Evolutionary conservation across 2,888 invertebrate genomes (phyloP).

Genomic region (Lasius platythorax): DNA sequence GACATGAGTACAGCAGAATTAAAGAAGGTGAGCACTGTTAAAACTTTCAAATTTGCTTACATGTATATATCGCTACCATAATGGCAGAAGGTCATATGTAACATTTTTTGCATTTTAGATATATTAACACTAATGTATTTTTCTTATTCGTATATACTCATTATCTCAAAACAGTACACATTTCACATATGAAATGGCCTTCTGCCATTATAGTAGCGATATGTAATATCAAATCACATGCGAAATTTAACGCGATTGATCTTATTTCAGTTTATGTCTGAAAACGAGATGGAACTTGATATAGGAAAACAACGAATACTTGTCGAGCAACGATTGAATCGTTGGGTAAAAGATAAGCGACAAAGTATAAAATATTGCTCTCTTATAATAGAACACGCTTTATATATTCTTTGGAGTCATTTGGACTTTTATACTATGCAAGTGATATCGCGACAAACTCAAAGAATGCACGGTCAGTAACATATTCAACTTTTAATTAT

Average conservation of each 20-base stretch:
- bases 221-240: neutral
- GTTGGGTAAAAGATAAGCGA: constrained; percentile 87
- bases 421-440: constrained; percentile 90
- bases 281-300: constrained; percentile 83
- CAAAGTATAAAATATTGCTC: constrained; percentile 89
- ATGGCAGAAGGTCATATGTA: too few relatives aligned
- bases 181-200: too few relatives aligned
- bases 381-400: constrained; percentile 90
- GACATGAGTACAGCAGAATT: constrained; percentile 88
- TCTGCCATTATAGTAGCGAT: too few relatives aligned
- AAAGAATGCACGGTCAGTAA: constrained; percentile 77
- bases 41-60: neutral
- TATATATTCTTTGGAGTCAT: constrained; percentile 93
- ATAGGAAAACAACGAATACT: constrained; percentile 82
- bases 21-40: constrained; percentile 77
- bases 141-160: too few relatives aligned
- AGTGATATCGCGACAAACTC: constrained; percentile 86
- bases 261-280: constrained; percentile 76
- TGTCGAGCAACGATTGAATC: constrained; percentile 86
- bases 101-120: too few relatives aligned
- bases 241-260: constrained; percentile 17
- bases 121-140: too few relatives aligned
- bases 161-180: too few relatives aligned
- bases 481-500: constrained; percentile 46
- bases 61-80: neutral